A percentile compares a stretch with the other conserved stretches of the same genome.
Conservation (phyloP, 2,888 invertebrate species). For the Notodonta ziczac region DNA sequence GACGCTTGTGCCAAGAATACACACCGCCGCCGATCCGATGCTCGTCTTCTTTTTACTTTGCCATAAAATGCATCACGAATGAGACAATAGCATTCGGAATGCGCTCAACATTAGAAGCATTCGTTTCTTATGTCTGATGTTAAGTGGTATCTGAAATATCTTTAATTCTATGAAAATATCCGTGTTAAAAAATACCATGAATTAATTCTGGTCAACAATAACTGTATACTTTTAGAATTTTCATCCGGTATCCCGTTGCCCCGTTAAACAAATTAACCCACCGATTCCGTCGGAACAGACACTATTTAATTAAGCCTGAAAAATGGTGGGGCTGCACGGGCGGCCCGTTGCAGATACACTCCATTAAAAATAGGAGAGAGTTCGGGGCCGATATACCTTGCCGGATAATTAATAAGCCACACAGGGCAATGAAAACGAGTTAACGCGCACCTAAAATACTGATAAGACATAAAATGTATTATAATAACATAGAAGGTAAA, state of each 20-base stretch:
- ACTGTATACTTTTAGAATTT: conserved; percentile 31
- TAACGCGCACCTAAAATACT: conserved; percentile 2
- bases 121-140: conserved; percentile 12
- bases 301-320: conserved; percentile 57
- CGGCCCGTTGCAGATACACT: conserved; percentile 34
- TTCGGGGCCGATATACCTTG: conserved; percentile 39
- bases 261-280: conserved; percentile 42
- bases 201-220: conserved; percentile 27
- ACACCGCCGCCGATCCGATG: conserved; percentile 21
- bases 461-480: not conserved
- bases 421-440: conserved; percentile 20
- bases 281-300: conserved; percentile 33
- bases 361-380: conserved; percentile 49
- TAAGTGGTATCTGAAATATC: conserved; percentile 18
- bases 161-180: conserved; percentile 22
- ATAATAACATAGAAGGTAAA: conserved; percentile 4
- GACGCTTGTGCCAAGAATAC: conserved; percentile 42
- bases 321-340: conserved; percentile 39
- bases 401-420: conserved; percentile 33
- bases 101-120: conserved; percentile 17
- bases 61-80: conserved; percentile 37
- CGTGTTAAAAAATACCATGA: conserved; percentile 22
- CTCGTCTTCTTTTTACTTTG: conserved; percentile 29
- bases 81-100: conserved; percentile 32
- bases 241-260: conserved; percentile 30